Conservation (phyloP, 2,888 invertebrate species). For the Toxonevra muliebris region DNA sequence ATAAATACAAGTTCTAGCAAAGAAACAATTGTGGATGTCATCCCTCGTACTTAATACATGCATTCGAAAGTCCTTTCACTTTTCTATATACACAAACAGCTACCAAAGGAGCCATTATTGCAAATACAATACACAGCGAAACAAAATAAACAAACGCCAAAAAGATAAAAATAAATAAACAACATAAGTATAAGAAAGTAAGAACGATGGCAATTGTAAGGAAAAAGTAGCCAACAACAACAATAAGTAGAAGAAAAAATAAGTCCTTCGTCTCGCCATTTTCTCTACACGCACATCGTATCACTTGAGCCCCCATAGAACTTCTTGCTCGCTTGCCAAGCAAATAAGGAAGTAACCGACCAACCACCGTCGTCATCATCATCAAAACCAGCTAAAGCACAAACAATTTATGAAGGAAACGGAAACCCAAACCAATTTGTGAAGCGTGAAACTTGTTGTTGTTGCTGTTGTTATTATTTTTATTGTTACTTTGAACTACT, state of each 20-base stretch:
- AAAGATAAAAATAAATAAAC: not conserved
- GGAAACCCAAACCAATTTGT: too few species aligned
- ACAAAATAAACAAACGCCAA: not conserved
- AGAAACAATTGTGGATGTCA: too few species aligned
- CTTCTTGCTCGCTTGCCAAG: not conserved
- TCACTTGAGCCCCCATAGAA: too few species aligned
- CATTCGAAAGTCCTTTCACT: slow-evolving; percentile 13
- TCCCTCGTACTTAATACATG: too few species aligned
- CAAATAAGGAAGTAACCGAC: not conserved
- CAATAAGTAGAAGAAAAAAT: too few species aligned
- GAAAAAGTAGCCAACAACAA: too few species aligned
- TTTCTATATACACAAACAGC: slow-evolving; percentile 4
- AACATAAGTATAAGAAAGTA: not conserved
- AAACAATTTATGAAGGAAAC: not conserved
- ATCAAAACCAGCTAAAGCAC: not conserved
- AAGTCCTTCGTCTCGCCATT: too few species aligned
- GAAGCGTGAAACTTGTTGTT: not conserved
- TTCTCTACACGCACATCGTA: too few species aligned
- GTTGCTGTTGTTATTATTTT: slow-evolving; percentile 10
- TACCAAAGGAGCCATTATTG: slow-evolving; percentile 17
- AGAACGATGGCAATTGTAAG: not conserved
- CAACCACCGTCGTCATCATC: not conserved
- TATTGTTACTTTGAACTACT: slow-evolving; percentile 8
- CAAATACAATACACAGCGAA: not conserved
- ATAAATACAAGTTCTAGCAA: too few species aligned